These are phyloP conservation scores for Tubiluchus corallicola DNA, from an alignment of 2,888 invertebrate species.

Conservation along the genomic window DNA sequence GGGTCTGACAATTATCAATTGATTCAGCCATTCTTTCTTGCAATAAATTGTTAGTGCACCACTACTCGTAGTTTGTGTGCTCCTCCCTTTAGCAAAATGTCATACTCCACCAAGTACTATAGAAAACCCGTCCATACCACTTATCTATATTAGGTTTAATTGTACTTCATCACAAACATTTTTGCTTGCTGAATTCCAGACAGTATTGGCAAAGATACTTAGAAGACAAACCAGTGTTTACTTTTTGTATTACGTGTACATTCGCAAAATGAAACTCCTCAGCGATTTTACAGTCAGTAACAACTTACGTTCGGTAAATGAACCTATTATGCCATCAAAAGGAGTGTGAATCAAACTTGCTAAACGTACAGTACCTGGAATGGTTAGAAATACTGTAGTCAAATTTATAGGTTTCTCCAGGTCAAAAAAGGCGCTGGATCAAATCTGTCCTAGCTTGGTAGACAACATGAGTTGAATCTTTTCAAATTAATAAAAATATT, in stretches of 20 bases:
- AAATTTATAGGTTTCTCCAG: constrained; percentile 97
- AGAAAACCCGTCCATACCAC: too few species aligned
- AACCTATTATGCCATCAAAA: constrained; percentile 89
- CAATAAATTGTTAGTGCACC: too few species aligned
- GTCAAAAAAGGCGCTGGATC: constrained; percentile 87
- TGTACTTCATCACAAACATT: too few species aligned
- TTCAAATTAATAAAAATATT: too few species aligned
- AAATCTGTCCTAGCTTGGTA: too few species aligned
- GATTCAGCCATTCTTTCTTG: too few species aligned
- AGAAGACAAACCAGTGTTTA: constrained; percentile 93
- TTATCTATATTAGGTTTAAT: too few species aligned
- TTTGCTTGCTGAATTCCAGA: constrained; percentile 49
- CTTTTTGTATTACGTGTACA: constrained; percentile 92
- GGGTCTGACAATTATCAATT: too few species aligned
- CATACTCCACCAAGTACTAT: too few species aligned
- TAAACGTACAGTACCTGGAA: constrained; percentile 29
- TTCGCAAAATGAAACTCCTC: constrained; percentile 95
- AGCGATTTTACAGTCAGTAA: constrained; percentile 93
- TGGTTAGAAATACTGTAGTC: constrained; percentile 64
- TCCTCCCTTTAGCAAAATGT: too few species aligned
- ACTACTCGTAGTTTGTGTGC: too few species aligned
- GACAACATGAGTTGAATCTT: too few species aligned
- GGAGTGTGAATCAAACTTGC: constrained; percentile 35
- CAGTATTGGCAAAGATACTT: constrained; percentile 97
- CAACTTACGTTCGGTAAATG: constrained; percentile 47